Conservation (phyloP, 2,113 vertebrate genomes). For the Megatriorchis doriae region DNA sequence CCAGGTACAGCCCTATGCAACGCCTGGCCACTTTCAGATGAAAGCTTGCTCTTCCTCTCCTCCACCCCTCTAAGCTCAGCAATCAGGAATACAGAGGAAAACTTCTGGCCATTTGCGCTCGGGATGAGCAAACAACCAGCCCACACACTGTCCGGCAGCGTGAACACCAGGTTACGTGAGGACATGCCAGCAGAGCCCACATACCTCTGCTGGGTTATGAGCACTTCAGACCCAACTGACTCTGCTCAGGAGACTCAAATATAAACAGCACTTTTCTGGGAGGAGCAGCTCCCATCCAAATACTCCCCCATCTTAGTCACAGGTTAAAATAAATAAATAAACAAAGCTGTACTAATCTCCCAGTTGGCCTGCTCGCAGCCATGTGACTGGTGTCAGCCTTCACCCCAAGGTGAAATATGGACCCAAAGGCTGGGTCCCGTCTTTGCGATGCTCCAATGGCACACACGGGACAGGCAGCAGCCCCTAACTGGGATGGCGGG, state of each 20-base stretch:
- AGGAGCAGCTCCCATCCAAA: constrained; percentile 20
- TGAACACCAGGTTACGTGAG: background rate
- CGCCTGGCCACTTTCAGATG: background rate
- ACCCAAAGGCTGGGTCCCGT: background rate
- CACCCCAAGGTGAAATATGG: background rate
- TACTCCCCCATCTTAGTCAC: constrained; percentile 41
- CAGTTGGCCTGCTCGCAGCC: background rate
- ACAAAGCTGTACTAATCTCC: background rate
- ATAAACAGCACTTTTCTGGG: constrained; percentile 44
- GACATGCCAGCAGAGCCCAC: background rate
- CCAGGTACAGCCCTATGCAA: background rate
- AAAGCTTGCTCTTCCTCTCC: background rate
- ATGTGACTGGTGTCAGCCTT: background rate
- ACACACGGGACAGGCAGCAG: background rate
- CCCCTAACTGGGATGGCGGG: background rate
- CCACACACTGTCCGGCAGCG: background rate
- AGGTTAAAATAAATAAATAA: constrained; percentile 53
- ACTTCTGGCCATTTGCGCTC: background rate
- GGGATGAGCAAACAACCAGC: background rate
- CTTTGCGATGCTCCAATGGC: background rate
- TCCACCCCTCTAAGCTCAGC: constrained; percentile 14
- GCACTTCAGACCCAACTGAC: background rate
- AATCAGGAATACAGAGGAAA: background rate
- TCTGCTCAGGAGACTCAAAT: constrained; percentile 13
- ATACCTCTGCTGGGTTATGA: background rate